Percentiles rank a stretch among this genome's conserved stretches.
Evolutionary conservation across 2,888 invertebrate species (phyloP).

Genomic region (Chelonus formosanus): DNA sequence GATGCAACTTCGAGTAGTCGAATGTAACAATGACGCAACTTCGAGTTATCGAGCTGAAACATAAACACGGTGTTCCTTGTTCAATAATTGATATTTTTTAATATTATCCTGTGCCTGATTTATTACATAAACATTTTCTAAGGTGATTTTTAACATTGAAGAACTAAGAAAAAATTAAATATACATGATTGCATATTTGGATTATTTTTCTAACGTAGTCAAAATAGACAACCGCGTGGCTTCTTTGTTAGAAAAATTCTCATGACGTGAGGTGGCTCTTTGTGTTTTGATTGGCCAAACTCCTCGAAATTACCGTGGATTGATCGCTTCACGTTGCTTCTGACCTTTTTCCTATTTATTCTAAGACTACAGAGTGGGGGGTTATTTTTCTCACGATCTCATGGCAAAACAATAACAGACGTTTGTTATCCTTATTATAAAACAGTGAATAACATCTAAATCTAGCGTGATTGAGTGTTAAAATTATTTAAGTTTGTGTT

Average conservation of each 20-base stretch:
- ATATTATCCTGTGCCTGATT: too few relatives aligned
- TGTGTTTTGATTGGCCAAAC: constrained; percentile 43
- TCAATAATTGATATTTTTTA: too few relatives aligned
- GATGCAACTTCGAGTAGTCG: too few relatives aligned
- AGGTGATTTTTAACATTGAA: too few relatives aligned
- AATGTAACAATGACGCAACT: too few relatives aligned
- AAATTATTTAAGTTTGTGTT: neutral
- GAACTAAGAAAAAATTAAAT: too few relatives aligned
- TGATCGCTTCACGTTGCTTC: constrained; percentile 49
- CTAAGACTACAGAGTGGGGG: constrained; percentile 36
- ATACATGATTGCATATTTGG: too few relatives aligned
- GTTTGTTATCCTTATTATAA: constrained; percentile 29
- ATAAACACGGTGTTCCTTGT: too few relatives aligned
- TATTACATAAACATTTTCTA: too few relatives aligned
- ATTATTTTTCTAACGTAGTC: too few relatives aligned
- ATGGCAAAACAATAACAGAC: constrained; percentile 59
- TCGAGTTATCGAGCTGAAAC: too few relatives aligned
- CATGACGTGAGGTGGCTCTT: constrained; percentile 31
- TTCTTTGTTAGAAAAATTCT: constrained; percentile 28
- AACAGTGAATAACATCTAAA: constrained; percentile 19
- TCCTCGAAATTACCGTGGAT: constrained; percentile 48
- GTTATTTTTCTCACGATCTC: constrained; percentile 52
- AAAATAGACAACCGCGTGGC: constrained; percentile 2
- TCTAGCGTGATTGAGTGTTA: neutral
- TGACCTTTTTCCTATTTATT: constrained; percentile 52